Percentiles rank a stretch among this genome's conserved stretches.
phyloP scores from a whole-genome alignment of 2,888 invertebrate species.

The Drosophila subsilvestris region DNA sequence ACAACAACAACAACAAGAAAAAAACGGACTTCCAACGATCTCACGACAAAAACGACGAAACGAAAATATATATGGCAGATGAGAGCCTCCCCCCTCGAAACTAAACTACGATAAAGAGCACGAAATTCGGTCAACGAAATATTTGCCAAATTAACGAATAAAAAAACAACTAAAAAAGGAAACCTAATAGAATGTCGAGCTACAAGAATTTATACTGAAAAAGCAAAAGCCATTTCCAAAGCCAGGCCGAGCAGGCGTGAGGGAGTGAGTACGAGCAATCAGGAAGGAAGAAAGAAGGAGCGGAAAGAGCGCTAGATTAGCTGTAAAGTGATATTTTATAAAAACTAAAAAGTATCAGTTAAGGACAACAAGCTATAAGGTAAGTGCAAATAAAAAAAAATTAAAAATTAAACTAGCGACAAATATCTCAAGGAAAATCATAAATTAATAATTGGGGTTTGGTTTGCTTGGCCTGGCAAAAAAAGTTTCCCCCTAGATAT shows the following conservation, averaged over 20 bases:
- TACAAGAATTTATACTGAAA: constrained; percentile 64
- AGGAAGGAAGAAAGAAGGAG: constrained; percentile 12
- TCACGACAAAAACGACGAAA: constrained; percentile 81
- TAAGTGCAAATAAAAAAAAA: constrained; percentile 44
- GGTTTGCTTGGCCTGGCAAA: no score
- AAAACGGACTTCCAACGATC: constrained; percentile 83
- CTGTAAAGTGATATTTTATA: constrained; percentile 75
- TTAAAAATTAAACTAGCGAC: not conserved
- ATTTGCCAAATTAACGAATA: constrained; percentile 62
- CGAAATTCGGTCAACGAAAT: constrained; percentile 42
- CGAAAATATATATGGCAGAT: constrained; percentile 53
- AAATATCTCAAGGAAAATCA: no score
- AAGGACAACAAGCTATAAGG: constrained; percentile 75
- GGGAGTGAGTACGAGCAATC: constrained; percentile 10
- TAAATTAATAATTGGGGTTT: no score
- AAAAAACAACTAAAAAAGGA: constrained; percentile 2
- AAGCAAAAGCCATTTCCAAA: not conserved
- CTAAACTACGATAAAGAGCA: constrained; percentile 27
- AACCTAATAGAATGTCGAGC: constrained; percentile 39
- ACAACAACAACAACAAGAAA: constrained; percentile 26
- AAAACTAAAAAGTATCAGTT: constrained; percentile 68
- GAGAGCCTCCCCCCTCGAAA: constrained; percentile 33
- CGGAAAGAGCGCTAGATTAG: constrained; percentile 52
- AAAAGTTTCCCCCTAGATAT: no score
- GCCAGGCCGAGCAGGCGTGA: constrained; percentile 18